phyloP scores from a whole-genome alignment of 2,888 invertebrate genomes.

The Rhagium mordax region DNA sequence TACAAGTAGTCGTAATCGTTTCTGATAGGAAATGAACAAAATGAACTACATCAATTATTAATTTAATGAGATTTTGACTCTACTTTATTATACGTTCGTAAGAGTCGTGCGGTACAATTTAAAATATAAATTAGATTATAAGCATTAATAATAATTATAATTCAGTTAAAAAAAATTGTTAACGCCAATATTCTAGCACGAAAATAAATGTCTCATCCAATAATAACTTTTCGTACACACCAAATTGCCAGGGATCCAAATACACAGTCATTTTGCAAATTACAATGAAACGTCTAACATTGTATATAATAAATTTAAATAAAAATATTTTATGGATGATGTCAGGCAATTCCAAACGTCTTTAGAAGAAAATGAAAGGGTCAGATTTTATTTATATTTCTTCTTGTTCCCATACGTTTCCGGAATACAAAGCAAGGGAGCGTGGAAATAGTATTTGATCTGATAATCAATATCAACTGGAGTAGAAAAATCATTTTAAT shows the following conservation, averaged over 20 bases:
- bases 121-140: too few species aligned
- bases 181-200: too few species aligned
- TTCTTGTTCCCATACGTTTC: constrained; percentile 26
- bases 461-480: constrained; percentile 33
- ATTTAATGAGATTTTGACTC: too few species aligned
- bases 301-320: constrained; percentile 27
- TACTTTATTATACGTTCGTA: too few species aligned
- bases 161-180: too few species aligned
- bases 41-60: too few species aligned
- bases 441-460: constrained; percentile 37
- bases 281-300: neutral
- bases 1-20: too few species aligned
- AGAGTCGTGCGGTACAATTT: too few species aligned
- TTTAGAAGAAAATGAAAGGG: constrained; percentile 22
- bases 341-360: constrained; percentile 8
- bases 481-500: constrained; percentile 6
- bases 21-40: too few species aligned
- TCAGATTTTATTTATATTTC: constrained; percentile 33
- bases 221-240: too few species aligned
- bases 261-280: neutral
- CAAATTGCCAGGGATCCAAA: neutral
- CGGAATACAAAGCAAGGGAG: constrained; percentile 33
- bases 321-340: constrained; percentile 24
- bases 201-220: too few species aligned
- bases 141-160: too few species aligned